These are phyloP conservation scores for Nesidiocoris tenuis DNA, from an alignment of 2,888 invertebrate species.

Conservation along the genomic window DNA sequence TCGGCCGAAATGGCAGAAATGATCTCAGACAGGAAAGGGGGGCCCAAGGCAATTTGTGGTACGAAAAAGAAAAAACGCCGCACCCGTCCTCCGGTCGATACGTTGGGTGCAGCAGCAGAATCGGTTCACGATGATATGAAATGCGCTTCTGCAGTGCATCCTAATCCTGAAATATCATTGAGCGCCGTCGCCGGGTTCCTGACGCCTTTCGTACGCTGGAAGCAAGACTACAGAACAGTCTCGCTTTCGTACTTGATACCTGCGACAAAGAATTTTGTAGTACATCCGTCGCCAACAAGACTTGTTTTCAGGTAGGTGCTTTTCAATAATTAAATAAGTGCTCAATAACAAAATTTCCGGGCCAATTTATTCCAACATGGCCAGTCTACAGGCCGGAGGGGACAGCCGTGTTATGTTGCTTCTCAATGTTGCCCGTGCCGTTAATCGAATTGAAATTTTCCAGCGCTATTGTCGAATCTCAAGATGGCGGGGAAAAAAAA, in stretches of 20 bases:
- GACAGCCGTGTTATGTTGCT: too few species aligned
- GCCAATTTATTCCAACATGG: background rate
- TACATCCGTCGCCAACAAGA: background rate
- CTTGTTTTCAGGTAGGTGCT: background rate
- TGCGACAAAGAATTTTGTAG: background rate
- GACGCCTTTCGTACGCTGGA: background rate
- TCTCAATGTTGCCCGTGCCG: too few species aligned
- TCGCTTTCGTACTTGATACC: background rate
- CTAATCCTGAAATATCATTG: background rate
- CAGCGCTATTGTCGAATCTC: background rate
- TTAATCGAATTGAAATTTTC: too few species aligned
- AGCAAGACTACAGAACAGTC: background rate
- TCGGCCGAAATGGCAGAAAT: too few species aligned
- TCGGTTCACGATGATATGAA: background rate
- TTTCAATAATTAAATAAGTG: too few species aligned
- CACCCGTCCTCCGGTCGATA: too few species aligned
- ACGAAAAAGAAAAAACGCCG: too few species aligned
- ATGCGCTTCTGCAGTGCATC: background rate
- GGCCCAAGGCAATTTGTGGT: too few species aligned
- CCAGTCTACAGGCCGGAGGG: too few species aligned
- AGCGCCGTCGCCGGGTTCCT: background rate
- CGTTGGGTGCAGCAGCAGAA: too few species aligned
- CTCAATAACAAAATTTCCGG: too few species aligned
- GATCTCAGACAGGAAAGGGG: too few species aligned
- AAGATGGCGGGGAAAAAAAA: background rate